These are phyloP conservation scores for Erithacus rubecula DNA, from an alignment of 2,797 vertebrate genomes.

Conservation along the genomic window DNA sequence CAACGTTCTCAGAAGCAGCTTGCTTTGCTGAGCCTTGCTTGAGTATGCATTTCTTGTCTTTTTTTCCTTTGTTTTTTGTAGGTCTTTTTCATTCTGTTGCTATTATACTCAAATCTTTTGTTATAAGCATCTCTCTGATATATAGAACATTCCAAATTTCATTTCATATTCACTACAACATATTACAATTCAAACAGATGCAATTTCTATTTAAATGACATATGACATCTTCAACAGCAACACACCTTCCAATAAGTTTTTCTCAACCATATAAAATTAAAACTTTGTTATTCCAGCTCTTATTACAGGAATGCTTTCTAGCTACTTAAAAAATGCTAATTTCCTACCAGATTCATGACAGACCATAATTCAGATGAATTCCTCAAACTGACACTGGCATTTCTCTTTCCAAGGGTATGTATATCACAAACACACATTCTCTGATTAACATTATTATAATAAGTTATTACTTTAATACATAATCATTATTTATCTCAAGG, in stretches of 20 bases:
- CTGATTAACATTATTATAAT: background rate
- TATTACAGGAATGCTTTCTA: background rate
- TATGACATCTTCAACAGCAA: background rate
- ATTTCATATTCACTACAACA: background rate
- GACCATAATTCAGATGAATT: background rate
- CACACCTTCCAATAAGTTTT: background rate
- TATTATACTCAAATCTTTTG: background rate
- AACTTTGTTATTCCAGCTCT: background rate
- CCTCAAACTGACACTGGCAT: background rate
- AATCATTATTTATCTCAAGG: background rate
- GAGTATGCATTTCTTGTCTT: background rate
- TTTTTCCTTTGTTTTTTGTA: background rate
- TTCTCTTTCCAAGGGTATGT: background rate
- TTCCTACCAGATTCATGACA: background rate
- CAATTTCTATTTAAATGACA: background rate
- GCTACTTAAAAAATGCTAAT: background rate
- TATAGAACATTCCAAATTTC: background rate
- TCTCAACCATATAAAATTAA: background rate
- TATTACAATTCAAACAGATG: background rate
- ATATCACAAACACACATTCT: background rate
- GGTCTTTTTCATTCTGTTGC: background rate
- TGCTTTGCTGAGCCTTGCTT: background rate
- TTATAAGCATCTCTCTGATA: background rate
- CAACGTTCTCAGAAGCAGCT: background rate
- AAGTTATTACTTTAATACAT: background rate